Conservation (phyloP, 2,888 invertebrate genomes). For the Diarsia dahlii region DNA sequence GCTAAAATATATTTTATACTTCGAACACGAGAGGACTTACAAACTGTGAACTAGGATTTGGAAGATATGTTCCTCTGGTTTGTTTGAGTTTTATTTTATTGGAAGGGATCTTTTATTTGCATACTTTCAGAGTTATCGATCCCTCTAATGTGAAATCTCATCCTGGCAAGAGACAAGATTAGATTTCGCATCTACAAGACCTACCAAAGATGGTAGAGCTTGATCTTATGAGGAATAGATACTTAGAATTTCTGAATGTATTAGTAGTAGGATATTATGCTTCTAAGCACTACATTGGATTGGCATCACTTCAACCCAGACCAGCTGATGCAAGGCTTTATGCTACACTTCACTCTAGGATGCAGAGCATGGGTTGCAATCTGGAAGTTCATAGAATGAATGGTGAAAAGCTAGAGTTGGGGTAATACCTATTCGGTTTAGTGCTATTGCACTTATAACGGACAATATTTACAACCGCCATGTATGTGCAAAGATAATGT, state of each 20-base stretch:
- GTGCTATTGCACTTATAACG: neutral
- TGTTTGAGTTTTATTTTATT: conserved; percentile 14
- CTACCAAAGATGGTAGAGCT: no score
- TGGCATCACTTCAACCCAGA: neutral
- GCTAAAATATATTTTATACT: conserved; percentile 61
- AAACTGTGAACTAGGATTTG: conserved; percentile 44
- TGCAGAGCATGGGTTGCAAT: neutral
- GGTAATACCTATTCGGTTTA: no score
- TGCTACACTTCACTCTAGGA: neutral
- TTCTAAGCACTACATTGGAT: no score
- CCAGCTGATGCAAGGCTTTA: neutral
- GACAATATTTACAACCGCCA: neutral
- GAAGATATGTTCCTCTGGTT: conserved; percentile 31
- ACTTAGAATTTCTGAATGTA: no score
- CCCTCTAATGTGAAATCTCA: no score
- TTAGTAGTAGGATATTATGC: no score
- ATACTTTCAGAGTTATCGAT: neutral
- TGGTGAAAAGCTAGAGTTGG: neutral
- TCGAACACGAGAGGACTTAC: conserved; percentile 43
- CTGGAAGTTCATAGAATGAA: neutral
- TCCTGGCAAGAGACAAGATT: neutral
- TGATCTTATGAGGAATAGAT: neutral
- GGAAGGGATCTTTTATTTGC: neutral
- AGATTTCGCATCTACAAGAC: no score
- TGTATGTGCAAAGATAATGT: neutral